These are phyloP conservation scores for Nyctibius grandis DNA, from an alignment of 2,797 vertebrate genomes.

Conservation along the genomic window DNA sequence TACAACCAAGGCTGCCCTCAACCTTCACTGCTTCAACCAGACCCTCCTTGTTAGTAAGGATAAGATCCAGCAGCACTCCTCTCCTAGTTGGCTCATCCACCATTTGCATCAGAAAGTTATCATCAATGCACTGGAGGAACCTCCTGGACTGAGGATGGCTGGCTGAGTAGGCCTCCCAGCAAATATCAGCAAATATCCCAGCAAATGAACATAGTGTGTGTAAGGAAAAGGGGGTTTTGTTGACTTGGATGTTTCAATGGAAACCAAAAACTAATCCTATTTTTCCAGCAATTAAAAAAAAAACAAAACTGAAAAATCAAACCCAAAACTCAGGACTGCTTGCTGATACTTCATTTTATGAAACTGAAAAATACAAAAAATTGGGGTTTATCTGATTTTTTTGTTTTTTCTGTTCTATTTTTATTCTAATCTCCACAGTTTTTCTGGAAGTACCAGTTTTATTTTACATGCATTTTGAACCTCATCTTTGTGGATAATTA, in stretches of 20 bases:
- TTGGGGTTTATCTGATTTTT: fast-evolving
- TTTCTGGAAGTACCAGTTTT: neutral
- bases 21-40: too few relatives aligned
- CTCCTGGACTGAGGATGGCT: too few relatives aligned
- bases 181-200: too few relatives aligned
- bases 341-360: neutral
- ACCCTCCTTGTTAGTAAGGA: too few relatives aligned
- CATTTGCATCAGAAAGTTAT: too few relatives aligned
- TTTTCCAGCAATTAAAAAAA: neutral
- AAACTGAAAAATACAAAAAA: neutral
- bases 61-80: too few relatives aligned
- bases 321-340: neutral
- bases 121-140: too few relatives aligned
- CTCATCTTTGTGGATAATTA: neutral
- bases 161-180: too few relatives aligned
- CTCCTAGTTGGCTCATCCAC: too few relatives aligned
- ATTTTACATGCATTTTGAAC: neutral
- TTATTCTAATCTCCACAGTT: neutral
- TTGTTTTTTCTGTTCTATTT: neutral
- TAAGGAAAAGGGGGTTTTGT: fast-evolving
- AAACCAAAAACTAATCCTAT: neutral
- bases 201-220: fast-evolving
- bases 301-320: neutral
- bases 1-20: too few relatives aligned
- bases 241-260: neutral